Evolutionary conservation across 1,140 invertebrate genomes (phyloP), one percentile per base, ranked within the genome.

Genomic region (Zaprionus africanus): DNA sequence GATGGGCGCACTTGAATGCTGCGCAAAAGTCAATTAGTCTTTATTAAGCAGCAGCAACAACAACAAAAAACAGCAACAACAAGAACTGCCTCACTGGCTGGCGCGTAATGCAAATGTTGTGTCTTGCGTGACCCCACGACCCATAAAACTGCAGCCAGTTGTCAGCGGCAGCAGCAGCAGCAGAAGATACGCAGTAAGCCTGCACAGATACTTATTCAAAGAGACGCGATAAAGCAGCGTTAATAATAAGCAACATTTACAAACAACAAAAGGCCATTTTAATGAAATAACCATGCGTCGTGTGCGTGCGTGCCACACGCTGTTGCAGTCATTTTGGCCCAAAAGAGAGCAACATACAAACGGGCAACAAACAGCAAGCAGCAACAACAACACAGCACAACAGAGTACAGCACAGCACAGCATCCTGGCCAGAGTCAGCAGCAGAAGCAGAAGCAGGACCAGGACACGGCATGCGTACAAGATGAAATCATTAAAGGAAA

Each of bases 401-500:
- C n/a, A 62, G 0, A 63, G 31, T 7, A 57, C 7, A 26, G 2
- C 24, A 43, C 12, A n/a, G 43, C 11, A 38, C 2, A 58, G 57
- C 68, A 67, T 54, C 66, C 78, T 61, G 70, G 76, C 41, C 65
- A 59, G 66, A 54, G 17, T 19, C 41, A 19, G 66, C 36, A 67
- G n/a, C 36, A 19, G 28, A 53, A 60, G 70, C 65, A 70, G 12
- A 17, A n/a, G 15, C 56, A 74, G 34, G 38, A 59, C 28, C 56
- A 63, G 68, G 66, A 73, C 74, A 79, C 79, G 78, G 80, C 67
- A 71, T 79, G 76, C 85, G 85, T 85, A 82, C 85, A 82, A 90
- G 86, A 90, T 90, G 85, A 88, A 90, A 90, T 90, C 85, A 90
- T 90, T 90, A 90, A 90, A 90, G 82, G 86, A 90, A 90, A 90